Base-by-base conservation (phyloP, 92 coral and sea anemone genomes). In the Chrysogorgia sp. region DNA sequence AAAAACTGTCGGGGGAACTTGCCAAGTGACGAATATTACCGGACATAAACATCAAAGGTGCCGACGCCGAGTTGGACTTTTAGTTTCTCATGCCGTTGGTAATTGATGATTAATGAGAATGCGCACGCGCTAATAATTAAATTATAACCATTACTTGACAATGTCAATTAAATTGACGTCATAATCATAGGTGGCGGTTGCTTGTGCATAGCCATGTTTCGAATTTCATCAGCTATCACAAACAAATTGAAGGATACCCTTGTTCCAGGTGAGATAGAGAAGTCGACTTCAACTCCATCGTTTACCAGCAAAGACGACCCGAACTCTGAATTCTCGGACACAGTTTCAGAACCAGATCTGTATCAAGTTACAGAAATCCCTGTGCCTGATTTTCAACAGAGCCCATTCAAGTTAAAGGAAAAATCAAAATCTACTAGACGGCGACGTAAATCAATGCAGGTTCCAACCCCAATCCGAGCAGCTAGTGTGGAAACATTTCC, bases 291-390 rank as follows among this genome's bases (percentile, higher is more conserved):
- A 3, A 69, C 59, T 48, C 76, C 76, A 45, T 5, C 34, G 2
- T 17, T 49, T 3, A 55, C 23, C 29, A 32, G 30, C 29, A 49
- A 48, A 10, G 76, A 67, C 57, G 74, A 45, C 22, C 12, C 12
- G 26, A 25, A 26, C 34, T 33, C 50, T 10, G 40, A 41, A 45
- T 69, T 47, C 40, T 49, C 59, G 22, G 76, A 69, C 61, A 69
- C 76, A 22, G 76, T 69, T 49, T 69, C 76, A 2, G 76, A 69
- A 48, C 76, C 76, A 5, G 76, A 69, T 24, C 59, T 32, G 19
- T 3, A 45, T 48, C 10, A 7, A 47, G 53, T 7, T 7, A 13
- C 14, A 63, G 69, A 63, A 32, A 3, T 5, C 48, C n/a, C 28
- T 8, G 53, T 5, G 32, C n/a, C 76, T 9, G 26, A 25, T 9